Base-by-base conservation (phyloP, 2,797 vertebrate species). In the Chaetodon trifasciatus region DNA sequence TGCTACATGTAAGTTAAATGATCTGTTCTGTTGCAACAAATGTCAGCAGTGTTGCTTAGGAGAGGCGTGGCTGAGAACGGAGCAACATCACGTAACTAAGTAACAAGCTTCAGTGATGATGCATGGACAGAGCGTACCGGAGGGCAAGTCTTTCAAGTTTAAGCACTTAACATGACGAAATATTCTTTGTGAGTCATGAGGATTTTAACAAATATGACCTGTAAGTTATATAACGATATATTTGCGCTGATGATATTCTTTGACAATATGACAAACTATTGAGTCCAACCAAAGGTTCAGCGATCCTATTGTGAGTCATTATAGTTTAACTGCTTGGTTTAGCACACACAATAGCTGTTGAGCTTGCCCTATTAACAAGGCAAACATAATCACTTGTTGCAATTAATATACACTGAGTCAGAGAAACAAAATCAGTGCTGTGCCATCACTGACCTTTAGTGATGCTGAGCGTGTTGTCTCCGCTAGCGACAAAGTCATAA, bases 391-490 rank as follows among this genome's bases (percentile, higher is more conserved):
- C 28, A 32, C 2, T 24, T 67, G 12, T 11, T 37, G 28, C 8
- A 37, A 44, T 17, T 15, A 11, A 49, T 17, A 44, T 5, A 57
- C 23, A 46, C 12, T 4, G 1, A 62, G 19, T 66, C 37, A 57
- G 52, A 12, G 49, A 8, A 24, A 65, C 37, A 5, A 57, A 55
- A 39, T 21, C 21, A 39, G 8, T 2, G 1, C 1, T 35, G 7
- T 3, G 0, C 2, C 9, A 10, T 7, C 21, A 32, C 85, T 91
- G 93, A 99, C 98, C 98, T 99, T 99, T 99, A 49, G 98, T 99
- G 94, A 99, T 99, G 94, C 98, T 99, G 83, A 99, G 97, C 0
- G 98, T 99, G 94, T 99, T 99, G 96, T 99, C 98, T 79, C 98
- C 98, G 28, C 98, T 99, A 89, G 98, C 98, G 58, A 99, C 98